These are phyloP conservation scores for Lasioglossum oenotherae DNA, from an alignment of 2,888 invertebrate species.

Conservation along the genomic window DNA sequence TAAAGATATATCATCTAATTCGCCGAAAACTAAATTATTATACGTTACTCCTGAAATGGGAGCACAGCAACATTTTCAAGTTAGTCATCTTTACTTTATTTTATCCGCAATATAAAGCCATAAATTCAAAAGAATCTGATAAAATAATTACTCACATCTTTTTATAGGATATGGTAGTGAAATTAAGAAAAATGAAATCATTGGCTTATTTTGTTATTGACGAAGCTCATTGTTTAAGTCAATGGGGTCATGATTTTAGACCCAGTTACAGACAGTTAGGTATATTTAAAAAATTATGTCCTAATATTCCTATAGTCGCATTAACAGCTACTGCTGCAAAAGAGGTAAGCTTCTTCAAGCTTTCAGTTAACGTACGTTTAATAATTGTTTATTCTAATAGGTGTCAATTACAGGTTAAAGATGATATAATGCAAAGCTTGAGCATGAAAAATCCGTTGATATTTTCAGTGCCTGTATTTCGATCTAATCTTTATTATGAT, in stretches of 20 bases:
- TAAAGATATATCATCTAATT: constrained; percentile 88
- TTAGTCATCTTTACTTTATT: constrained; percentile 56
- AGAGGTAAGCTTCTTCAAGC: constrained; percentile 82
- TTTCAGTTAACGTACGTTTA: constrained; percentile 5
- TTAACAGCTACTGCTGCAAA: constrained; percentile 97
- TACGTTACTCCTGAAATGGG: constrained; percentile 99
- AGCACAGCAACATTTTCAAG: constrained; percentile 86
- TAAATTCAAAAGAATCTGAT: neutral
- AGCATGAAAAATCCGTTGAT: constrained; percentile 88
- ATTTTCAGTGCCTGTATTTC: constrained; percentile 95
- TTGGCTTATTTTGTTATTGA: constrained; percentile 97
- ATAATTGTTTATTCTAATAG: constrained; percentile 17
- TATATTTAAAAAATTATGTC: constrained; percentile 87
- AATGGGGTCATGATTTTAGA: constrained; percentile 99
- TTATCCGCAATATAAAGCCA: constrained; percentile 8
- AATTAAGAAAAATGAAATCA: constrained; percentile 90
- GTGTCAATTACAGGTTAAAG: constrained; percentile 87
- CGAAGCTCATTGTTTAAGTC: constrained; percentile 98
- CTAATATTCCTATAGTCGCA: constrained; percentile 92
- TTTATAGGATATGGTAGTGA: constrained; percentile 87
- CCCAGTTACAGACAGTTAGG: constrained; percentile 97
- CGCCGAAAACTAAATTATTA: constrained; percentile 92
- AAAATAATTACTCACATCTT: neutral
- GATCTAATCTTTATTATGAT: constrained; percentile 97
- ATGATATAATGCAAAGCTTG: constrained; percentile 92